phyloP scores from a whole-genome alignment of 2,888 invertebrate species.

The Agapostemon virescens region DNA sequence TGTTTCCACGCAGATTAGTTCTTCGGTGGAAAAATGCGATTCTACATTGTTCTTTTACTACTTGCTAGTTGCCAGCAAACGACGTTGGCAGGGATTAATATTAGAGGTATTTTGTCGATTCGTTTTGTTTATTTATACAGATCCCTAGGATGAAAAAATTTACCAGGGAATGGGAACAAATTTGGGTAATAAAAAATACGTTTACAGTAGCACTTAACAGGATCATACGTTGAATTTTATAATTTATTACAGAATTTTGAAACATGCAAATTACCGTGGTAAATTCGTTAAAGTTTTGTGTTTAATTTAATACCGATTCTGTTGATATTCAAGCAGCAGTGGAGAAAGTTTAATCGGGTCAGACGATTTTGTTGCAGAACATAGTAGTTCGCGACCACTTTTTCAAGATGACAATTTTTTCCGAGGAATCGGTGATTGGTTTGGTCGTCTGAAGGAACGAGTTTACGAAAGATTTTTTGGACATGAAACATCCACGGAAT shows the following conservation, averaged over 20 bases:
- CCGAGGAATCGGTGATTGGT: conserved; percentile 68
- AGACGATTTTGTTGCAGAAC: conserved; percentile 20
- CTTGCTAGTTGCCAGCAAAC: conserved; percentile 38
- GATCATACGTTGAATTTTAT: not conserved
- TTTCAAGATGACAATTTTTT: conserved; percentile 54
- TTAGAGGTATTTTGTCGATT: conserved; percentile 52
- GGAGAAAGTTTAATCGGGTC: too few species aligned
- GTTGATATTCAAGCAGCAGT: too few species aligned
- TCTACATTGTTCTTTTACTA: conserved; percentile 41
- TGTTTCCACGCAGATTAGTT: conserved; percentile 27
- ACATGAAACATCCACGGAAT: not conserved
- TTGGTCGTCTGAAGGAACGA: conserved; percentile 56
- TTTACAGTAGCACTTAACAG: not conserved
- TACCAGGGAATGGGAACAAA: not conserved
- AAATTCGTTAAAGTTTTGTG: too few species aligned
- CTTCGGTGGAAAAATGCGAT: conserved; percentile 52
- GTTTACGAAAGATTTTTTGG: conserved; percentile 37
- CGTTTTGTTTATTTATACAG: not conserved
- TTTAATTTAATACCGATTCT: too few species aligned
- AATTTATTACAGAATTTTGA: not conserved
- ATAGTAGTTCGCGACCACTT: conserved; percentile 24
- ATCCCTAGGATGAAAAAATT: not conserved
- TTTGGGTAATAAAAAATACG: too few species aligned
- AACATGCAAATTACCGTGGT: not conserved
- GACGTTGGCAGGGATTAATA: conserved; percentile 34